A percentile compares a stretch with the other conserved stretches of the same genome.
Conservation (phyloP, 2,797 vertebrate species). For the Ctenosaura bakeri region DNA sequence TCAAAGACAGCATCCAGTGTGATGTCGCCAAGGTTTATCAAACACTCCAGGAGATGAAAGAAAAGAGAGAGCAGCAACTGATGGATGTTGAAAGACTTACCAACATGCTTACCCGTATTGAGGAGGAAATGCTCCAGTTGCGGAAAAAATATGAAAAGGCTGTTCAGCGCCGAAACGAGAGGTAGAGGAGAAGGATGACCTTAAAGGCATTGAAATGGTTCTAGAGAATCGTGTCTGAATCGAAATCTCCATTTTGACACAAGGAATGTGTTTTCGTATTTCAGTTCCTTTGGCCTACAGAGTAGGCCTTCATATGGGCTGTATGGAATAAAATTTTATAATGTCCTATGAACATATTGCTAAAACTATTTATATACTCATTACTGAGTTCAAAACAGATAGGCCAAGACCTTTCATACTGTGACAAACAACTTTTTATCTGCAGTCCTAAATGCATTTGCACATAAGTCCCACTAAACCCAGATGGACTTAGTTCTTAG, state of each 20-base stretch:
- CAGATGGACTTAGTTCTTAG: background rate
- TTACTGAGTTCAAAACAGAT: background rate
- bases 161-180: constrained; percentile 82
- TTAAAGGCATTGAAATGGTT: background rate
- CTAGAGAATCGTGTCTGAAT: background rate
- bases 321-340: background rate
- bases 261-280: background rate
- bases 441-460: background rate
- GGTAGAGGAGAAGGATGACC: constrained; percentile 76
- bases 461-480: background rate
- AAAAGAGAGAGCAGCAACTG: constrained; percentile 83
- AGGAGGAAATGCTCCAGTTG: constrained; percentile 83
- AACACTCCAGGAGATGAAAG: constrained; percentile 79
- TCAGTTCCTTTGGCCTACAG: background rate
- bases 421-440: background rate
- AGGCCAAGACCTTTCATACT: background rate
- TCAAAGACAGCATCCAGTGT: constrained; percentile 82
- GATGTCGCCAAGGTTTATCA: constrained; percentile 80
- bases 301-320: background rate
- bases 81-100: constrained; percentile 82
- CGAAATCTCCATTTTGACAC: background rate
- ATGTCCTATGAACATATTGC: background rate
- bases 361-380: background rate
- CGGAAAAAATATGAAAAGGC: constrained; percentile 80
- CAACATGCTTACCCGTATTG: constrained; percentile 75